Evolutionary conservation across 1,140 invertebrate species (phyloP).

Genomic region (Drosophila bocki): DNA sequence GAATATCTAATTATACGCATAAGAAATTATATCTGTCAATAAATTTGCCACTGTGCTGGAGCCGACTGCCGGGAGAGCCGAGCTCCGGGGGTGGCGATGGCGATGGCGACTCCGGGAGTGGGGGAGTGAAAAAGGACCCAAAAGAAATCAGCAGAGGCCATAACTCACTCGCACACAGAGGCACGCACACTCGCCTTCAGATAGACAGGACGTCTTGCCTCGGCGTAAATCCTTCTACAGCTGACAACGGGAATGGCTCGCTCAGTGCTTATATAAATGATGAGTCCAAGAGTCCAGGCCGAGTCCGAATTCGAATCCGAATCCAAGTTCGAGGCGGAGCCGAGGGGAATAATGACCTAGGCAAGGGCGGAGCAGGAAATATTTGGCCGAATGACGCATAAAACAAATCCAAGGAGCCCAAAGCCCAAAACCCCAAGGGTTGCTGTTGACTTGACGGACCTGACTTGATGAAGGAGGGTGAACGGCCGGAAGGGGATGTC

Average conservation of each 20-base stretch:
- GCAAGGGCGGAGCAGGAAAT: conserved; percentile 65
- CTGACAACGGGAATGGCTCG: conserved; percentile 76
- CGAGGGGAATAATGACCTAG: conserved; percentile 73
- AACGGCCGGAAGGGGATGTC: conserved; percentile 26
- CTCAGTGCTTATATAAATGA: conserved; percentile 81
- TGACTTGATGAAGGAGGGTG: conserved; percentile 50
- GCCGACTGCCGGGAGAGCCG: neutral
- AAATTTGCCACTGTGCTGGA: conserved; percentile 79
- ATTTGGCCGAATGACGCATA: conserved; percentile 76
- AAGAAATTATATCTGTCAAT: conserved; percentile 84
- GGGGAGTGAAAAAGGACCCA: conserved; percentile 63
- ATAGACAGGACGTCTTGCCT: conserved; percentile 34
- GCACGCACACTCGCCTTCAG: conserved; percentile 27
- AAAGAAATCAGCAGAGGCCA: conserved; percentile 77
- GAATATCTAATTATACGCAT: conserved; percentile 84
- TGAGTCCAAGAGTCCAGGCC: conserved; percentile 64
- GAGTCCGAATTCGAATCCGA: conserved; percentile 27
- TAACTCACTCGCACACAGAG: conserved; percentile 77
- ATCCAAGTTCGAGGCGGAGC: neutral
- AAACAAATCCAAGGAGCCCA: conserved; percentile 70
- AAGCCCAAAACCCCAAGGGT: conserved; percentile 36
- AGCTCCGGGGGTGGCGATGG: conserved; percentile 9
- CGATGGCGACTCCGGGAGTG: conserved; percentile 13
- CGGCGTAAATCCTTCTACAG: conserved; percentile 77
- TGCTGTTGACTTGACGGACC: conserved; percentile 70